Base-by-base conservation (phyloP, 2,888 invertebrate genomes). In the Drosophila algonquin region DNA sequence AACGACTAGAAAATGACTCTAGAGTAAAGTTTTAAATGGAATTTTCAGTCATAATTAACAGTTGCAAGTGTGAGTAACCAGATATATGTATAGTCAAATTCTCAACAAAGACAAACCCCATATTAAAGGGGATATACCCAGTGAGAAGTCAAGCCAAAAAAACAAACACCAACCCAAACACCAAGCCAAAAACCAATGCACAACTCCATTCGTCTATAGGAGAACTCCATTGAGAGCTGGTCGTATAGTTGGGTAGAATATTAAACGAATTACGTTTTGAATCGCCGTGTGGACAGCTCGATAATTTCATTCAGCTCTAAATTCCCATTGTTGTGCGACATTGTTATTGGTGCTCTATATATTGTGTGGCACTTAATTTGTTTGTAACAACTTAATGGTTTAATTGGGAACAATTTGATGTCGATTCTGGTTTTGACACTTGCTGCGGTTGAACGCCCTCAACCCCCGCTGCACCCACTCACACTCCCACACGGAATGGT, bases 381-480 rank as follows among this genome's bases (percentile, higher is more conserved):
- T 80, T 82, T 88, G 75, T 89, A 90, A 90, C 83, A 89, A 89
- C 79, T 88, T 89, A 90, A 90, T 89, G 65, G 82, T 84, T 86
- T 80, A 79, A 83, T 81, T 76, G 76, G 75, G 46, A 53, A 63
- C 68, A 63, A 64, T 55, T 64, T 63, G 47, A 30, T 27, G 60
- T 24, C 52, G 48, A 45, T 40, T 55, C 47, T 24, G 63, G n/a
- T 2, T 69, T 73, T 79, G 77, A 86, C 81, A 86, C 86, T 86
- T 82, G 40, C 40, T 77, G 65, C 84, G 79, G 72, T 64, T 72
- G 69, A 61, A 47, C 67, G 78, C 40, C 40, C 40, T 14, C 40
- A 76, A 60, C 52, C 62, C 53, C 27, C 57, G 59, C 50, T 30
- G 46, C 40, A 35, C 32, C 24, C 27, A 60, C 60, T 18, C 24